A percentile compares a stretch with the other conserved stretches of the same genome.
phyloP scores from a whole-genome alignment of 2,888 invertebrate species.

The Drosophila ezoana region DNA sequence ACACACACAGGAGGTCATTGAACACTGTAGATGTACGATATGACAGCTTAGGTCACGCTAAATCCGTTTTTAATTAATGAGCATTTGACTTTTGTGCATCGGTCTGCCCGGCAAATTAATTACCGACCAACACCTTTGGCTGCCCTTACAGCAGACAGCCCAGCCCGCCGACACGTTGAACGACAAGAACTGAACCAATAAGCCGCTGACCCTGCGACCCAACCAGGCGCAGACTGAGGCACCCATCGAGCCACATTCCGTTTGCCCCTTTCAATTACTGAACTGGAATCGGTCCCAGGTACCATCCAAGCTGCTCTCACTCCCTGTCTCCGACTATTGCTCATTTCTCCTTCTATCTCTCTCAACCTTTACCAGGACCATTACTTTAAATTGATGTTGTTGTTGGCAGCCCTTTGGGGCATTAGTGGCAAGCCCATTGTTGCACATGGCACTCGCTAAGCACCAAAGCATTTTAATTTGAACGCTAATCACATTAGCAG shows the following conservation, averaged over 20 bases:
- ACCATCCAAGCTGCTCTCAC: background rate
- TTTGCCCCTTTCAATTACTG: conserved; percentile 36
- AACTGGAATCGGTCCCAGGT: conserved; percentile 9
- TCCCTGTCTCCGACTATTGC: no score
- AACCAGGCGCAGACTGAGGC: background rate
- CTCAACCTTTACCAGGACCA: conserved; percentile 7
- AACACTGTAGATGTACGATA: background rate
- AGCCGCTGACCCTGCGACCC: conserved; percentile 5
- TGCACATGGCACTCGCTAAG: conserved; percentile 11
- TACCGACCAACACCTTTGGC: conserved; percentile 34
- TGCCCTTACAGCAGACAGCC: background rate
- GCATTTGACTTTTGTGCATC: conserved; percentile 36
- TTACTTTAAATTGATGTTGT: conserved; percentile 16
- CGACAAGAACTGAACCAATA: conserved; percentile 19
- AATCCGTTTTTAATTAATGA: conserved; percentile 67
- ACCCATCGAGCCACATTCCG: background rate
- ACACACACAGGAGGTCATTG: background rate
- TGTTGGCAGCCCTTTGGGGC: conserved; percentile 15
- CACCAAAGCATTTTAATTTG: conserved; percentile 31
- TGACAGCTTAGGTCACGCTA: conserved; percentile 27
- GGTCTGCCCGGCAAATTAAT: conserved; percentile 42
- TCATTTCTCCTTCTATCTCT: background rate
- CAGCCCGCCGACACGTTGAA: conserved; percentile 16
- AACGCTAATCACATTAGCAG: conserved; percentile 42
- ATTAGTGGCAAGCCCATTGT: conserved; percentile 6